Conservation (phyloP, 2,888 invertebrate genomes). For the Plemyria rubiginata region DNA sequence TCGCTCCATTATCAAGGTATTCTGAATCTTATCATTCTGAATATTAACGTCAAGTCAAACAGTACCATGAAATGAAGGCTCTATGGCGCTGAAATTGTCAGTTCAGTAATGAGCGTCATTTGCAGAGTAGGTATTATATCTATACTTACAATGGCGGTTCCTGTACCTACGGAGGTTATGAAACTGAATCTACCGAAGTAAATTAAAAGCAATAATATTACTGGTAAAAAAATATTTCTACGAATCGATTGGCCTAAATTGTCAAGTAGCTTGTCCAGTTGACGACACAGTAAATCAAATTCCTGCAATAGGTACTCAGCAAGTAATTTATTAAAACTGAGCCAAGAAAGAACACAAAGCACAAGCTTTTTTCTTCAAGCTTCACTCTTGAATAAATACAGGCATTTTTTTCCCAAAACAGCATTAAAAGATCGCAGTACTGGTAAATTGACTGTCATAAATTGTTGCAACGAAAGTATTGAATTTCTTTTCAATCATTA, state of each 20-base stretch:
- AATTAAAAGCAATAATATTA: slow-evolving; percentile 1
- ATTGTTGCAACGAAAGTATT: not conserved
- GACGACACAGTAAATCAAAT: not conserved
- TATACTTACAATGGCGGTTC: slow-evolving; percentile 9
- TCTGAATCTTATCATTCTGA: slow-evolving; percentile 20
- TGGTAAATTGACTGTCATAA: not conserved
- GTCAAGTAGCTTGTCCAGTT: not conserved
- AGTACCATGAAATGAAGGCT: slow-evolving; percentile 16
- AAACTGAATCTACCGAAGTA: slow-evolving; percentile 4
- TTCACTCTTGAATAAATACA: too few relatives aligned
- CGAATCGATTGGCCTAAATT: not conserved
- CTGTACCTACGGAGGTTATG: slow-evolving; percentile 7
- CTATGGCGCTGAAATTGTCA: slow-evolving; percentile 20
- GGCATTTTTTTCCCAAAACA: too few relatives aligned
- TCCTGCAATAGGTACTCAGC: not conserved
- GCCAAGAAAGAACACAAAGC: too few relatives aligned
- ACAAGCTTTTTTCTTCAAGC: too few relatives aligned
- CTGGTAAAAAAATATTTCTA: not conserved
- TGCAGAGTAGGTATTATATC: slow-evolving; percentile 12
- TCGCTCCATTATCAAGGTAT: slow-evolving; percentile 20
- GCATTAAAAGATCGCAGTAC: too few relatives aligned
- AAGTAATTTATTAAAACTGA: not conserved
- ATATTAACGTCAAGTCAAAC: slow-evolving; percentile 20
- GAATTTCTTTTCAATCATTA: not conserved
- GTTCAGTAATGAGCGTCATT: slow-evolving; percentile 20